Base-by-base conservation (phyloP, 2,113 vertebrate genomes). In the Aegypius monachus region DNA sequence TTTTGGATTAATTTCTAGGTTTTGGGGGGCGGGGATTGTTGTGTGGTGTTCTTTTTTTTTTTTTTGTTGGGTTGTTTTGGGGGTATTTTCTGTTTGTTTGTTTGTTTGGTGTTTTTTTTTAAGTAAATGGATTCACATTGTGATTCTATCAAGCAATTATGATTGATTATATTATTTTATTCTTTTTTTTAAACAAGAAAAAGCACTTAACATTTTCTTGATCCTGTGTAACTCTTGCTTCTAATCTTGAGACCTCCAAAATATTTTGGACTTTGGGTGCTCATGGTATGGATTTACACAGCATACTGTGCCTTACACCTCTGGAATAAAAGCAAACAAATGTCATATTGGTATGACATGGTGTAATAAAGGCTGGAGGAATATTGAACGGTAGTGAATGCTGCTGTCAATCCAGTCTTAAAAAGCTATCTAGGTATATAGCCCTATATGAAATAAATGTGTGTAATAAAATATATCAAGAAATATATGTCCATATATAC, bases 371-470 rank as follows among this genome's bases (percentile, higher is more conserved):
- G 38, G 61, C 56, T 70, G 74, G 53, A 18, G 66, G 67, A 61
- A 3, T 12, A 7, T 2, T 1, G 78, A 25, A 19, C 7, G 11
- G 10, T 4, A 25, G 20, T 5, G 16, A 52, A 9, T 2, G 67
- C 47, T 42, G 62, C 71, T 90, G 62, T 45, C 79, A 50, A 0
- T 17, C 34, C 55, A 2, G 20, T 10, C 61, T n/a, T 7, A 4
- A 47, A 36, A 29, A 75, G 5, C n/a, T 63, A 1, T 18, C 22
- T 16, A 14, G n/a, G 20, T 22, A 4, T 3, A 5, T 27, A 70
- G 9, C 22, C 40, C 27, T 2, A 2, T 0, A 0, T 2, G 59
- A 22, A 62, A 31, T 26, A 16, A 9, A 2, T 16, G n/a, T 8
- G 18, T 31, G 0, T 19, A 1, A 53, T 63, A 52, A n/a, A 25